Conservation (phyloP, 2,888 invertebrate genomes). For the Drosophila recens region DNA sequence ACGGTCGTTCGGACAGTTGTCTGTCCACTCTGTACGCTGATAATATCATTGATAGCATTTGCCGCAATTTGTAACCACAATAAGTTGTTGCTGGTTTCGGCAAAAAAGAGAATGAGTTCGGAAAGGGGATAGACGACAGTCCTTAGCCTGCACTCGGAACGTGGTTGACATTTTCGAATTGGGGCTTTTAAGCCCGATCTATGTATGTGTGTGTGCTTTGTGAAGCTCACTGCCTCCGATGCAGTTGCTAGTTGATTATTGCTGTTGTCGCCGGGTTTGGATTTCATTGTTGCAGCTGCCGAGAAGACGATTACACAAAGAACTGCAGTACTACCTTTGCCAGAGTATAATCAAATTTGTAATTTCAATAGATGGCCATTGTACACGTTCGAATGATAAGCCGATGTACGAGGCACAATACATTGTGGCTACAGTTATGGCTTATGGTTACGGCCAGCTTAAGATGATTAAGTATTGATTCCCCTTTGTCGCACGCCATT, state of each 20-base stretch:
- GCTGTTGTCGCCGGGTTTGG: constrained; percentile 12
- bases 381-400: constrained; percentile 41
- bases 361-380: constrained; percentile 41
- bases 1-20: constrained; percentile 5
- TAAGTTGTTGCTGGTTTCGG: constrained; percentile 71
- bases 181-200: constrained; percentile 26
- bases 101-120: constrained; percentile 42
- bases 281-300: constrained; percentile 23
- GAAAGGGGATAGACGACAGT: too few species aligned
- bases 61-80: constrained; percentile 80
- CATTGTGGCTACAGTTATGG: constrained; percentile 38
- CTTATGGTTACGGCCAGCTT: constrained; percentile 11
- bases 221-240: constrained; percentile 31
- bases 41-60: constrained; percentile 81
- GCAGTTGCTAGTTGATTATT: constrained; percentile 43
- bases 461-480: constrained; percentile 27
- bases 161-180: constrained; percentile 47
- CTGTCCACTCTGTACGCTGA: constrained; percentile 44
- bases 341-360: constrained; percentile 46
- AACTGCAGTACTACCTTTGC: constrained; percentile 4
- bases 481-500: constrained; percentile 9
- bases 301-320: constrained; percentile 17
- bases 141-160: constrained; percentile 1
- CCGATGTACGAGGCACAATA: constrained; percentile 29
- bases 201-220: constrained; percentile 7